Evolutionary conservation across 2,888 invertebrate species (phyloP), one percentile per base, ranked within the genome.

Genomic region (Conus canariensis): DNA sequence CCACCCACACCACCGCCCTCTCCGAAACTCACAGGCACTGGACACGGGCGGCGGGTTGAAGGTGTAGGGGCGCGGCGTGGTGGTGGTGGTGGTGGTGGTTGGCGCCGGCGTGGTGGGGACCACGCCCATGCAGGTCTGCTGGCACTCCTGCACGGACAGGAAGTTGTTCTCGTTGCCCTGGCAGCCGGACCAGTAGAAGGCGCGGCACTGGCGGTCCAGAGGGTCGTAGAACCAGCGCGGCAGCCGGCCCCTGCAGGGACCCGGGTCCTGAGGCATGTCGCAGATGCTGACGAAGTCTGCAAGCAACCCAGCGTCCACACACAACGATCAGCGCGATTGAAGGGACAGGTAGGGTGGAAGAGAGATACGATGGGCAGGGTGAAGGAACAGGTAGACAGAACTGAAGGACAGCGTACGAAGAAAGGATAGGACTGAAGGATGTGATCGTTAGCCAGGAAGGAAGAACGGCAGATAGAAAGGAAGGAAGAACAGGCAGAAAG

Each of bases 111-210:
- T 22, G 5, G 58, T 85, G n/a, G 86, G 70, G 16, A 45, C 74
- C 14, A 88, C 58, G 10, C 91, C 91, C 92, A 90, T 92, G 88
- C 95, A 95, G 16, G 92, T 92, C 88, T 90, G 88, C 87, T 93
- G 92, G 91, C 95, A 95, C 19, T 92, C 90, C 14, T 90, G 91
- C 60, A 93, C 82, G 0, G 92, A 91, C 77, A 92, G 90, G 92
- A 96, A 96, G 90, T 95, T 94, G 93, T 96, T 96, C 83, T 94
- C 97, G 96, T 99, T 99, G 91, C 99, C 99, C 89, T 97, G 97
- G 95, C 99, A 99, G 85, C 99, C 99, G 87, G 98, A 98, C 89
- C 96, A 97, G 97, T 97, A 98, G 98, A 97, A 97, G 97, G 96
- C 97, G 98, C 98, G 97, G 92, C 96, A 96, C 64, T 97, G 97